These are phyloP conservation scores for human DNA, from an alignment of 2,113 vertebrate species.

Conservation along the genomic window GRCh38 chr4:129248001-129248500, in stretches of 20 bases:
- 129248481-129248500: background rate
- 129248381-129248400: background rate
- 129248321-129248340: background rate
- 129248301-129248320: background rate
- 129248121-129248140: background rate
- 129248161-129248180: background rate
- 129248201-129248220: background rate
- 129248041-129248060: constrained; percentile 46
- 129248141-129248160: background rate
- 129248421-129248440: background rate
- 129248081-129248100: constrained; percentile 64
- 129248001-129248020: constrained; percentile 49
- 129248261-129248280: background rate
- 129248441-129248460: background rate
- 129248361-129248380: background rate
- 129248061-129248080: constrained; percentile 63
- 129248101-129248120: constrained; percentile 7
- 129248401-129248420: background rate
- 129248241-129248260: background rate
- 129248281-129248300: background rate
- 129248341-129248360: background rate
- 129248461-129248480: background rate
- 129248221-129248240: background rate
- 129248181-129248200: background rate
- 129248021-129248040: constrained; percentile 56